Conservation (phyloP, 35 echinoderm and acorn worm species). For the Holothuria glaberrima region DNA sequence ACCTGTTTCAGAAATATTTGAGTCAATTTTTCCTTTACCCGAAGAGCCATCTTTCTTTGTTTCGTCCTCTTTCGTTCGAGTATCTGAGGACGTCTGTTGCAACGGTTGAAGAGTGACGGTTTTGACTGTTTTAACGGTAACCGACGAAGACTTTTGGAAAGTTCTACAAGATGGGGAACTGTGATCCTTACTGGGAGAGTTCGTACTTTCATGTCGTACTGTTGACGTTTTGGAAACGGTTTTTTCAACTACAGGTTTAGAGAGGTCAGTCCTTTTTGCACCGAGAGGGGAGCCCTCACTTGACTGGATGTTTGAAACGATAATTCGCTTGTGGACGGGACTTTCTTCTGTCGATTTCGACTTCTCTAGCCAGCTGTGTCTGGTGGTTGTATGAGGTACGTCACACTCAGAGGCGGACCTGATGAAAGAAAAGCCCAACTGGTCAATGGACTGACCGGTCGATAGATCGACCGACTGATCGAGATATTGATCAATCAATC, state of each 20-base stretch:
- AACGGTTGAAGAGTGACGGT: constrained; percentile 33
- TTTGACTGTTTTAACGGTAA: constrained; percentile 52
- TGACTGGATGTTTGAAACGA: not conserved
- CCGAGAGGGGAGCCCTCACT: not conserved
- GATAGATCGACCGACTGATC: too few relatives aligned
- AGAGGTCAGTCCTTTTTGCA: not conserved
- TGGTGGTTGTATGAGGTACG: not conserved
- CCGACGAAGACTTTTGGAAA: constrained; percentile 43
- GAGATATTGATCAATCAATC: not conserved
- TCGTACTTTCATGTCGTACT: constrained; percentile 39
- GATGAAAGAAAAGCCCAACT: not conserved
- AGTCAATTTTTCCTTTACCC: not conserved
- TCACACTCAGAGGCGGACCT: constrained; percentile 47
- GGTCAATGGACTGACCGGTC: too few relatives aligned
- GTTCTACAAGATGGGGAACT: constrained; percentile 26
- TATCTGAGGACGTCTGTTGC: not conserved
- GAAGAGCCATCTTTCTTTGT: not conserved
- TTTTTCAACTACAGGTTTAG: constrained; percentile 12
- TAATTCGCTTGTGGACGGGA: constrained; percentile 1
- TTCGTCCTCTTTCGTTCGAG: not conserved
- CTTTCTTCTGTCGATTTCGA: constrained; percentile 16
- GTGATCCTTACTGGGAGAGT: constrained; percentile 8
- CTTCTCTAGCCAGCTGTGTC: constrained; percentile 22
- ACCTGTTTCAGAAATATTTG: not conserved
- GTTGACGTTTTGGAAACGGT: constrained; percentile 45